Percentiles rank a stretch among this genome's conserved stretches.
Conservation (phyloP, 2,113 vertebrate species). For the Myodes glareolus region DNA sequence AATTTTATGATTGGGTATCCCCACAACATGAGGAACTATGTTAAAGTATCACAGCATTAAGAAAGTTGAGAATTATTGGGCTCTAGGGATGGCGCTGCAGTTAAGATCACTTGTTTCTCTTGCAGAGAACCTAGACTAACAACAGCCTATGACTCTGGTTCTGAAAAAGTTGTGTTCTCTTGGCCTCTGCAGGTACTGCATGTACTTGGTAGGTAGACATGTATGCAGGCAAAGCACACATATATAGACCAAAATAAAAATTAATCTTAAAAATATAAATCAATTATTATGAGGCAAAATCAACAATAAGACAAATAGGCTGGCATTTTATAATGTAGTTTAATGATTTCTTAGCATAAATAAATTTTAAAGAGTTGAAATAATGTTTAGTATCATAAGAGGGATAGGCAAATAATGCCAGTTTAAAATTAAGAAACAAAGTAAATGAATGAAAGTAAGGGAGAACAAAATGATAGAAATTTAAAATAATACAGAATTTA, state of each 20-base stretch:
- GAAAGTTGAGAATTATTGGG: too few species aligned
- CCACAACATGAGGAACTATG: too few species aligned
- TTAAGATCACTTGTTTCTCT: too few species aligned
- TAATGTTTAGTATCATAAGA: neutral
- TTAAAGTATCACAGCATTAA: too few species aligned
- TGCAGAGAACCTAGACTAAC: neutral
- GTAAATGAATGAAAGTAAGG: conserved; percentile 2
- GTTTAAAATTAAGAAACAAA: neutral
- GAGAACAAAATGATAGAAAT: neutral
- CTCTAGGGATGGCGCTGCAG: too few species aligned
- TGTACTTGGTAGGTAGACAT: neutral
- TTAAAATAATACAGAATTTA: neutral
- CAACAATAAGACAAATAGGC: neutral
- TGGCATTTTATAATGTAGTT: neutral
- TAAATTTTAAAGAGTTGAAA: conserved; percentile 25
- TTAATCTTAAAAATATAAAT: neutral
- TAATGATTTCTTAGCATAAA: neutral
- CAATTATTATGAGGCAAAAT: neutral
- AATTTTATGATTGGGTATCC: too few species aligned
- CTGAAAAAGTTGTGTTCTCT: neutral
- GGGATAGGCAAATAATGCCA: neutral
- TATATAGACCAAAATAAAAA: neutral
- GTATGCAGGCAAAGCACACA: too few species aligned
- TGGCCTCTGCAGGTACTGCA: neutral
- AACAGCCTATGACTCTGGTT: neutral